Conservation (phyloP, 1,140 invertebrate species). For the Penaeus chinensis region DNA sequence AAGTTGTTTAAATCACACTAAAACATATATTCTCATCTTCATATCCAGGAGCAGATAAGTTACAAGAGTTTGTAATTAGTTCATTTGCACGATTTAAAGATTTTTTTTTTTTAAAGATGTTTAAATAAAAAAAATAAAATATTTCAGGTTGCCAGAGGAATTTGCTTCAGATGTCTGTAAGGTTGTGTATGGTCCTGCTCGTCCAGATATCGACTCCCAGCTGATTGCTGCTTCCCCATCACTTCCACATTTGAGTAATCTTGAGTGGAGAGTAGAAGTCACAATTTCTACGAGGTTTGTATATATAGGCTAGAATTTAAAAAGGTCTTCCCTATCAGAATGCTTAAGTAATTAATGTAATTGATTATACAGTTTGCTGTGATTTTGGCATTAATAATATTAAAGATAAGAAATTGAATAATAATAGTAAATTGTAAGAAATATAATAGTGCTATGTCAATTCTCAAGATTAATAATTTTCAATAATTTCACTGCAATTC, state of each 20-base stretch:
- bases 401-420: no score
- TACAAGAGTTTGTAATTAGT: background rate
- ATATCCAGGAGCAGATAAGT: background rate
- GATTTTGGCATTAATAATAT: background rate
- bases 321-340: no score
- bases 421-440: no score
- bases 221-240: slow-evolving; percentile 18
- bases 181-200: slow-evolving; percentile 45
- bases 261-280: slow-evolving; percentile 53
- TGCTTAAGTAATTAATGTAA: no score
- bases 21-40: background rate
- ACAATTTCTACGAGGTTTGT: slow-evolving; percentile 51
- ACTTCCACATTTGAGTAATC: slow-evolving; percentile 29
- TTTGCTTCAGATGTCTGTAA: slow-evolving; percentile 44
- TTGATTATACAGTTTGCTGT: background rate
- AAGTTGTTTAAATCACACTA: no score
- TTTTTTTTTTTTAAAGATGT: background rate
- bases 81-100: no score
- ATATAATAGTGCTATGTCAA: no score
- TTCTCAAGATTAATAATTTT: background rate
- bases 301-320: background rate
- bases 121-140: background rate
- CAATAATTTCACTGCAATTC: background rate
- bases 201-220: slow-evolving; percentile 41
- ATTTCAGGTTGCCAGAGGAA: slow-evolving; percentile 39